Base-by-base conservation (phyloP, 2,113 vertebrate genomes). In the Carassius gibelio region DNA sequence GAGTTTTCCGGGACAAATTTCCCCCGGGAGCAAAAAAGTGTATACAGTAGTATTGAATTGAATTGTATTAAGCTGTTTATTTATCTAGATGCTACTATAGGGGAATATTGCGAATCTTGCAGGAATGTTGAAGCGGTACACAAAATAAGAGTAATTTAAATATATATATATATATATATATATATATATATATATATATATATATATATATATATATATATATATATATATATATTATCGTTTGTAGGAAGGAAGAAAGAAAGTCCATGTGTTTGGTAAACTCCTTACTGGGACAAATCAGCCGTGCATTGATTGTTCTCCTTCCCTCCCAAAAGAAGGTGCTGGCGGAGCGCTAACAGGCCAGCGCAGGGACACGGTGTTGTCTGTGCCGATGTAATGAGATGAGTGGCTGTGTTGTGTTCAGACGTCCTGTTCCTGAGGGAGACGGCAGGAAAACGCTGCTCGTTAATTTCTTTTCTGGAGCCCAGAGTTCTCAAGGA, bases 381-480 rank as follows among this genome's bases (percentile, higher is more conserved):
- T 45, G 42, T 45, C 42, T 45, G 42, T 45, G 10, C 5, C 10
- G 64, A 45, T 81, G 45, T 81, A 81, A 81, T 81, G 80, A 81
- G 80, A 66, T 48, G 78, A 81, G 59, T 66, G 59, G 57, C n/a
- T 30, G 38, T 64, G 78, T 81, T 69, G 80, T 81, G 42, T 68
- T 45, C 36, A 86, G 38, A 57, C 57, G 34, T 55, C 10, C 30
- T 9, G 23, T 13, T 38, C 64, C 8, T 36, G 61, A 74, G 82
- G 75, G 80, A 68, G 15, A 30, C 45, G 17, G 42, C 64, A 62
- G 38, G 82, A 83, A 87, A 89, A 75, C 64, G 61, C 80, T 38
- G 81, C 81, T 87, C 82, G 23, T 89, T 88, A 66, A 82, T 86
- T 89, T 84, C 55, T 77, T 66, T 69, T 84, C 74, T 42, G 50